phyloP scores from a whole-genome alignment of 2,888 invertebrate genomes.

The Amphimallon solstitiale region DNA sequence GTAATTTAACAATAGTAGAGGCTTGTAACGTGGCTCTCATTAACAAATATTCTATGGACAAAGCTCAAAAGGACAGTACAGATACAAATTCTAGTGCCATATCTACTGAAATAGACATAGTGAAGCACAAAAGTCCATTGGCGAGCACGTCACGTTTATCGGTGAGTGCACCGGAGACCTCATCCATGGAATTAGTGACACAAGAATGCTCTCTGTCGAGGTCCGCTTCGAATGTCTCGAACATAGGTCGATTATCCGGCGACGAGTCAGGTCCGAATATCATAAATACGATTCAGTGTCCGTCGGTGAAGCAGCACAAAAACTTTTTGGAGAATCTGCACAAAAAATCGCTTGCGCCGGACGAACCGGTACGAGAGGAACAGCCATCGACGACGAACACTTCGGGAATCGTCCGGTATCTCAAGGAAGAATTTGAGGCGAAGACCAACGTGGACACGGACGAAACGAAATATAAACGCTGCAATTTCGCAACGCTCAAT shows the following conservation, averaged over 20 bases:
- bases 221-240: constrained; percentile 58
- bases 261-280: constrained; percentile 62
- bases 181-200: constrained; percentile 59
- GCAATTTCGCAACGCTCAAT: constrained; percentile 65
- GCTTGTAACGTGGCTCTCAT: constrained; percentile 53
- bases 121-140: constrained; percentile 54
- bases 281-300: constrained; percentile 64
- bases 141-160: constrained; percentile 65
- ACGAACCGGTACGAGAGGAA: constrained; percentile 57
- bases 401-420: constrained; percentile 83
- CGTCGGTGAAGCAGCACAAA: constrained; percentile 67
- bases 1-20: constrained; percentile 38
- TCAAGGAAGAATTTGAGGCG: constrained; percentile 90
- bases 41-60: constrained; percentile 58
- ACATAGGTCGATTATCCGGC: constrained; percentile 49
- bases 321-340: constrained; percentile 65
- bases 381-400: constrained; percentile 54
- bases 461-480: constrained; percentile 58
- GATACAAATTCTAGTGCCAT: constrained; percentile 69
- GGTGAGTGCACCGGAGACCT: constrained; percentile 72
- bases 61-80: constrained; percentile 38
- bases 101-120: constrained; percentile 67
- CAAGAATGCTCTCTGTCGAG: constrained; percentile 56
- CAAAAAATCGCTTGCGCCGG: constrained; percentile 53
- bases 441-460: constrained; percentile 60